Base-by-base conservation (phyloP, 2,113 vertebrate genomes). In the Sclerurus mexicanus region DNA sequence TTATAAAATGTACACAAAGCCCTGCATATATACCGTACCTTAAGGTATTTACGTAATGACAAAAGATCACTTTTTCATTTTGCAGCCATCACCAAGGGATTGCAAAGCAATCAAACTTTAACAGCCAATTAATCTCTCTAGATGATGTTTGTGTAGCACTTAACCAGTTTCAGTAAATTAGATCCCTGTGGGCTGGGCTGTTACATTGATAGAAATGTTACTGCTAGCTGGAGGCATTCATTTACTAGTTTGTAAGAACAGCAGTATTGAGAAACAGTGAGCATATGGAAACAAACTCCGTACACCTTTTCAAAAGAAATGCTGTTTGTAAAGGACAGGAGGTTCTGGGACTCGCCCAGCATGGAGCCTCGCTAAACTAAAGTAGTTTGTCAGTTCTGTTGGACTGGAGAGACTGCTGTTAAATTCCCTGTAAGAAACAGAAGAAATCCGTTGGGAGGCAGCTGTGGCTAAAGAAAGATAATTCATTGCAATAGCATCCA, bases 41-140 rank as follows among this genome's bases (percentile, higher is more conserved):
- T 78, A 85, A 94, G 94, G 91, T 92, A 93, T 93, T 95, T 90
- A 75, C 1, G 37, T 90, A 82, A 91, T 83, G 82, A 96, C 94
- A 93, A 95, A 96, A 77, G 76, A 95, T 89, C 94, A 90, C 73
- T 76, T 95, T 94, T 96, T 96, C 93, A 94, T 97, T 95, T 97
- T 91, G 93, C 87, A 96, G 91, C 87, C 59, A 31, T 95, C 94
- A 95, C 75, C 93, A 86, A 95, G 97, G 96, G 97, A 97, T 89
- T 91, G 91, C 89, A 94, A 91, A 94, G 96, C 96, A 96, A 97
- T 97, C 94, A 92, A 93, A 95, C 86, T 95, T 92, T 97, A 97
- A 97, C 93, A 96, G 97, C 85, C 97, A 97, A 95, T 97, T 97
- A 97, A 96, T 97, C 96, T 97, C 94, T 95, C 95, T 92, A 95